These are phyloP conservation scores for Dipodomys stephensi DNA, from an alignment of 2,113 vertebrate genomes.

Conservation along the genomic window DNA sequence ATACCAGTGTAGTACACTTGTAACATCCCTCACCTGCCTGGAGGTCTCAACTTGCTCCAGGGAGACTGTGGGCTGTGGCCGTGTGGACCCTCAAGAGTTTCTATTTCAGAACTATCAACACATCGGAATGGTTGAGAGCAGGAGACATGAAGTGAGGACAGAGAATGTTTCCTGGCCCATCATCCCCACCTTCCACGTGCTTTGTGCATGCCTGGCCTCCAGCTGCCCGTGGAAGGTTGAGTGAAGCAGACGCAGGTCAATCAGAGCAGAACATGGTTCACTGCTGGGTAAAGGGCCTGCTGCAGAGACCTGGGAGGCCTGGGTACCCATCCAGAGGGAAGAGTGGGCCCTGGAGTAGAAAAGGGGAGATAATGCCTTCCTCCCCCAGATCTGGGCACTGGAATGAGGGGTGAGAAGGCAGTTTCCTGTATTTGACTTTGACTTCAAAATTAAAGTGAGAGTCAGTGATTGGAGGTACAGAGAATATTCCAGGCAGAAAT, in stretches of 20 bases:
- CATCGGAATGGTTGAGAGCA: neutral
- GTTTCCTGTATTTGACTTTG: neutral
- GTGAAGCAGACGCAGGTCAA: neutral
- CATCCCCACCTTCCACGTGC: accelerated
- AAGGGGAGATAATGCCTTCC: too few relatives aligned
- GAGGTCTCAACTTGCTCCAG: neutral
- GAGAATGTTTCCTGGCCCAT: neutral
- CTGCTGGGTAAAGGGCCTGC: neutral
- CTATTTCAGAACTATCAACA: neutral
- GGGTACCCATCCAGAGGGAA: neutral
- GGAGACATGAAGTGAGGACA: neutral
- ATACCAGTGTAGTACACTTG: neutral
- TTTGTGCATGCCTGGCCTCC: neutral
- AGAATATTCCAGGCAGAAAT: neutral
- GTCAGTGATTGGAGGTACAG: neutral
- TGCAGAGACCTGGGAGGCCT: neutral
- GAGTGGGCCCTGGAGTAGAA: neutral
- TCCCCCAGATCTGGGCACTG: too few relatives aligned
- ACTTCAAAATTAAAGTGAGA: neutral
- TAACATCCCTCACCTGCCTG: neutral
- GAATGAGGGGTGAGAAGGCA: too few relatives aligned
- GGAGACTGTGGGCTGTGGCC: neutral
- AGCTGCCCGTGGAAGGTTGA: neutral
- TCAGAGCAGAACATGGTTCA: neutral
- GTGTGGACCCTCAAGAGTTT: neutral